Evolutionary conservation across 2,797 vertebrate genomes (phyloP), one percentile per base, ranked within the genome.

Genomic region (Gobionotothen gibberifrons): DNA sequence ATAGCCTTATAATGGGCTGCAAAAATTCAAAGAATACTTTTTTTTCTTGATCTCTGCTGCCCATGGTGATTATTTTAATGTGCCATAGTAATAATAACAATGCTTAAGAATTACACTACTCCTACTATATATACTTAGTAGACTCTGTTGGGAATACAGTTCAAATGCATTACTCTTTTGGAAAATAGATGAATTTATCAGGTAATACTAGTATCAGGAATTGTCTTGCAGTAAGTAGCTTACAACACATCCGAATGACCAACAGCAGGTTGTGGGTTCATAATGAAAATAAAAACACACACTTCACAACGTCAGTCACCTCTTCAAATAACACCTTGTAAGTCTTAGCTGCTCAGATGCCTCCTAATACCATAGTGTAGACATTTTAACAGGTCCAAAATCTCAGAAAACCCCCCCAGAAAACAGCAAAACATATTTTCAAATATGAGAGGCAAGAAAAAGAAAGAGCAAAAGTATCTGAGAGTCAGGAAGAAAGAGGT

Each of bases 401-500:
- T 11, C 36, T 21, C 29, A 43, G 3, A 21, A 63, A 59, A 56
- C 1, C 2, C 2, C 2, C 3, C 9, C 12, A 26, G 16, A 39
- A 67, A 62, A 43, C 21, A 48, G 13, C 29, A 17, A 54, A 71
- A 69, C 3, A 1, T 43, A 3, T 64, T 40, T 54, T 32, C 15
- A 26, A 29, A 65, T 42, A 43, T 5, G 6, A 10, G 29, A 36
- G 16, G 39, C 26, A 12, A 47, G 57, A 64, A 49, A 17, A 16
- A 48, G 36, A 58, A 59, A 21, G 2, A 40, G n/a, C 9, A 9
- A 9, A 51, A 64, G 57, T 59, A 42, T 69, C 36, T 17, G 29
- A 40, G 21, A 21, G 49, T 56, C 53, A 14, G 64, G 56, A 67
- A 78, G 52, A 59, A 75, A 76, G 52, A 60, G 43, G 69, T 42